Evolutionary conservation across 2,888 invertebrate genomes (phyloP), one percentile per base, ranked within the genome.

Genomic region (Cataglyphis albicans): DNA sequence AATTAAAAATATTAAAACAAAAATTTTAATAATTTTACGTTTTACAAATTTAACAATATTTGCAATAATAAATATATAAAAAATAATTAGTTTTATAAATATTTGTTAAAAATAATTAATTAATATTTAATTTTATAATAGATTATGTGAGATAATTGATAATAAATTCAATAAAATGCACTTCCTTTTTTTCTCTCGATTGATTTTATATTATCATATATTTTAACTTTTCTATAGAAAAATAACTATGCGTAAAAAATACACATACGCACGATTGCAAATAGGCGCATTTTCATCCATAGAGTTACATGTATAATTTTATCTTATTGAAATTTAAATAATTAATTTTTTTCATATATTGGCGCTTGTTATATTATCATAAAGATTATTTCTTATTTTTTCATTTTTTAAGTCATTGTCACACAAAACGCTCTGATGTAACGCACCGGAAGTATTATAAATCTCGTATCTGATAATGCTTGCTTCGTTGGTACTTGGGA

Each of bases 401-500:
- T 61, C 1, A n/a, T 64, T 38, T 38, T 64, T 35, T 44, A 32
- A 78, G 44, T 41, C 7, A 48, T 41, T 21, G 15, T 75, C 25
- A 25, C 25, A 25, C 18, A 38, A 65, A 65, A 4, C 0, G 29
- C 1, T 41, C 41, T 70, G 25, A 73, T 35, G 32, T 59, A 74
- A n/a, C 48, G 48, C 10, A 18, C 21, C 63, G 70, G 64, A 83
- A 81, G 68, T 32, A 80, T 89, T 87, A 85, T 86, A 85, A 87
- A 84, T 74, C 32, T 81, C 75, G 81, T 68, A 65, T 81, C 84
- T 83, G 86, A 89, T 87, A 89, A 84, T 70, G 84, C 76, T 84
- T 86, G 68, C 75, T 78, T 87, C 80, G 87, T 89, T 85, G 84
- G 87, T 86, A 72, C 86, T 88, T 84, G 61, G 75, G 70, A 85